Conservation (phyloP, 2,113 vertebrate species). For the Petaurus breviceps region DNA sequence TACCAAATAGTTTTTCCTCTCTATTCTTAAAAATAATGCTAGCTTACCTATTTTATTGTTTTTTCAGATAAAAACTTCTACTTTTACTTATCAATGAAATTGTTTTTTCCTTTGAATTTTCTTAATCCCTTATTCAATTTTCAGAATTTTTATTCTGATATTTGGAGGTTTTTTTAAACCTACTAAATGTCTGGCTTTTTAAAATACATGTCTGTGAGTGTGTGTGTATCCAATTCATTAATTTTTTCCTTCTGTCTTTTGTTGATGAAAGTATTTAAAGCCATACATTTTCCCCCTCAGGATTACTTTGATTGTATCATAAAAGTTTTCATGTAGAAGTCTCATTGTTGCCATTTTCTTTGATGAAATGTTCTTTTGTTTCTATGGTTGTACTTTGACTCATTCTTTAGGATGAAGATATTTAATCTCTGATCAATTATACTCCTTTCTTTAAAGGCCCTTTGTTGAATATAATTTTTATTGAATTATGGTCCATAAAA, state of each 20-base stretch:
- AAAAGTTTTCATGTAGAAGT: too few relatives aligned
- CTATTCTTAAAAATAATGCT: neutral
- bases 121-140: neutral
- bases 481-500: too few relatives aligned
- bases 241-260: neutral
- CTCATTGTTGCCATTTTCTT: too few relatives aligned
- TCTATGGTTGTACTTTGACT: too few relatives aligned
- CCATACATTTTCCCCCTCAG: neutral
- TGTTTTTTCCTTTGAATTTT: neutral
- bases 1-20: neutral
- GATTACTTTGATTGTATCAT: neutral
- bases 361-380: too few relatives aligned
- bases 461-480: too few relatives aligned
- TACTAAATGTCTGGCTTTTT: too few relatives aligned
- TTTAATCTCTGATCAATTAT: too few relatives aligned
- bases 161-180: neutral
- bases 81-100: neutral
- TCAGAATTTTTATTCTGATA: neutral
- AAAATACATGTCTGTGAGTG: too few relatives aligned
- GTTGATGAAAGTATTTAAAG: neutral
- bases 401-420: too few relatives aligned
- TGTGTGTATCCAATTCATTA: neutral
- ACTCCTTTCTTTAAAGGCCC: too few relatives aligned
- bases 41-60: neutral
- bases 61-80: neutral